phyloP scores from a whole-genome alignment of 2,113 vertebrate genomes.

The Mustela nigripes region DNA sequence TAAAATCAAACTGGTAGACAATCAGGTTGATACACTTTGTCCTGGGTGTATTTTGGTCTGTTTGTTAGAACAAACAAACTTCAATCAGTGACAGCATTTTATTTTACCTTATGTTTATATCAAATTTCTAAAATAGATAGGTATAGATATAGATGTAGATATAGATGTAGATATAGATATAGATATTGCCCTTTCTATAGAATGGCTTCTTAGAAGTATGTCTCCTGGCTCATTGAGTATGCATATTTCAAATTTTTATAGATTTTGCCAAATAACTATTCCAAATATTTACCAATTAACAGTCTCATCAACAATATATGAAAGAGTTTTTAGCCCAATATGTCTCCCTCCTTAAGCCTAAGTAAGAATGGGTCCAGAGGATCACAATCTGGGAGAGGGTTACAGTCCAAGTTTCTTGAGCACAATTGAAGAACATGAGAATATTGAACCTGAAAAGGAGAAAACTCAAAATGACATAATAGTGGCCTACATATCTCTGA shows the following conservation, averaged over 20 bases:
- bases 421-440: neutral
- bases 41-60: too few species aligned
- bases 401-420: neutral
- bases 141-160: neutral
- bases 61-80: neutral
- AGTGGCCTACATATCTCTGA: neutral
- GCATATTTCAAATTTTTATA: neutral
- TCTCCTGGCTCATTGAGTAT: neutral
- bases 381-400: neutral
- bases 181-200: neutral
- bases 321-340: neutral
- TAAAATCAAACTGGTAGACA: too few species aligned
- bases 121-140: neutral
- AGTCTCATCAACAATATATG: neutral
- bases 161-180: neutral
- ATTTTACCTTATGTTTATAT: constrained; percentile 31
- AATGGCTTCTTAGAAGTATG: neutral
- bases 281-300: neutral
- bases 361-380: neutral
- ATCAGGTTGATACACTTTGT: too few species aligned
- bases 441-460: neutral
- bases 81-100: constrained; percentile 5
- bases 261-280: neutral
- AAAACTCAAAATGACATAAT: neutral
- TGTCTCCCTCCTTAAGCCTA: neutral